Evolutionary conservation across 2,797 vertebrate genomes (phyloP).

Genomic region (Rallus crepitans): DNA sequence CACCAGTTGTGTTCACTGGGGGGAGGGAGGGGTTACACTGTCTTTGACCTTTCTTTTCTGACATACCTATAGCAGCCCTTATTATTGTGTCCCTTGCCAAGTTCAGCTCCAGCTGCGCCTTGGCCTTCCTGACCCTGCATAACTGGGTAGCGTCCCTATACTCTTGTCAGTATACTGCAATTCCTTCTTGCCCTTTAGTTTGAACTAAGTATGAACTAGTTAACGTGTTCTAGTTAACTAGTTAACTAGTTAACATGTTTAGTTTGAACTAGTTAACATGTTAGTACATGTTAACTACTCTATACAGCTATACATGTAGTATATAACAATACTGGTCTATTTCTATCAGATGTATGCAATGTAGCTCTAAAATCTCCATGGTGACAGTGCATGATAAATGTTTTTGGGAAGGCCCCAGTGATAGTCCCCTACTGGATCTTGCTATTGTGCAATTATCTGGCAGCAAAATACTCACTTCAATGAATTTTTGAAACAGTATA

Average conservation of each 20-base stretch:
- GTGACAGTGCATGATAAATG: not conserved
- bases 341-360: not conserved
- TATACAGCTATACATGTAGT: not conserved
- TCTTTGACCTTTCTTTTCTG: too few species aligned
- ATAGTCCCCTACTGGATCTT: not conserved
- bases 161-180: not conserved
- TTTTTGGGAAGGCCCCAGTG: not conserved
- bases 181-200: not conserved
- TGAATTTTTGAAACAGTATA: not conserved
- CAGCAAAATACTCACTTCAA: not conserved
- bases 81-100: too few species aligned
- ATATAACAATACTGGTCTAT: not conserved
- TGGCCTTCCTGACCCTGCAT: not conserved
- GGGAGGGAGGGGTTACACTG: too few species aligned
- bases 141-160: not conserved
- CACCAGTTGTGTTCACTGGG: too few species aligned
- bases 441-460: not conserved
- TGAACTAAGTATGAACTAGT: too few species aligned
- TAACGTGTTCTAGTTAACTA: too few species aligned
- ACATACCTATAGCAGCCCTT: too few species aligned
- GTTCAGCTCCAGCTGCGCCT: too few species aligned
- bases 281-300: not conserved
- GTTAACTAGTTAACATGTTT: too few species aligned
- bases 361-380: not conserved
- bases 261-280: not conserved